A percentile compares a stretch with the other conserved stretches of the same genome.
Conservation (phyloP, 1,140 invertebrate genomes). For the Aphidius gifuensis region DNA sequence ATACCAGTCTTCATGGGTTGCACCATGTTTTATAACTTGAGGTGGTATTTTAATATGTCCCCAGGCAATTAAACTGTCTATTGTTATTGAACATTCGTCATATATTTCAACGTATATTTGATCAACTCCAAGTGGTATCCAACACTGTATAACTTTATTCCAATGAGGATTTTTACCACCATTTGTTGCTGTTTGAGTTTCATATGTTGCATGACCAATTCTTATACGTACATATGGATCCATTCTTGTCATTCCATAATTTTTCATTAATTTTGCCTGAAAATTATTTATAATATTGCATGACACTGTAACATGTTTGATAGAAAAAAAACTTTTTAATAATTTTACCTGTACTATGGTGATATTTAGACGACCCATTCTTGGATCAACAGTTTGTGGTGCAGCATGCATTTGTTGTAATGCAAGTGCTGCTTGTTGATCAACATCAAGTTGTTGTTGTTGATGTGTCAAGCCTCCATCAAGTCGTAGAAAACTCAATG, state of each 20-base stretch:
- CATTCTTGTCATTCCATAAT: constrained; percentile 95
- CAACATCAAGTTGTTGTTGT: constrained; percentile 70
- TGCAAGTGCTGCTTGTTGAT: constrained; percentile 76
- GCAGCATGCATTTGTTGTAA: constrained; percentile 66
- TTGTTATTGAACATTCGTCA: constrained; percentile 94
- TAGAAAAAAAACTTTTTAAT: constrained; percentile 5
- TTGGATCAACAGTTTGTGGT: constrained; percentile 57
- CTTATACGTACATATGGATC: constrained; percentile 92
- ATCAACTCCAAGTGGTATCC: constrained; percentile 82
- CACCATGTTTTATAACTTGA: constrained; percentile 72
- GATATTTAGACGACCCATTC: constrained; percentile 72
- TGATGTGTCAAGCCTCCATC: constrained; percentile 53
- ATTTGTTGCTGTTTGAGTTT: constrained; percentile 91
- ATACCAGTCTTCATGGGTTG: constrained; percentile 93
- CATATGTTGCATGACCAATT: constrained; percentile 89
- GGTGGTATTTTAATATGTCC: constrained; percentile 80
- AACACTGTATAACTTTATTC: constrained; percentile 90
- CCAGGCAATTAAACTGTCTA: constrained; percentile 95
- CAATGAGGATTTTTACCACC: constrained; percentile 94
- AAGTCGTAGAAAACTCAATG: constrained; percentile 76
- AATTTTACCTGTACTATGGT: constrained; percentile 71
- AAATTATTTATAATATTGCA: constrained; percentile 18
- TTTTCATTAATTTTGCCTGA: constrained; percentile 87
- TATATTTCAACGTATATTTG: constrained; percentile 91
- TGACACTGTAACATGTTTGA: too few relatives aligned